Base-by-base conservation (phyloP, 2,888 invertebrate genomes). In the Ametastegia equiseti region DNA sequence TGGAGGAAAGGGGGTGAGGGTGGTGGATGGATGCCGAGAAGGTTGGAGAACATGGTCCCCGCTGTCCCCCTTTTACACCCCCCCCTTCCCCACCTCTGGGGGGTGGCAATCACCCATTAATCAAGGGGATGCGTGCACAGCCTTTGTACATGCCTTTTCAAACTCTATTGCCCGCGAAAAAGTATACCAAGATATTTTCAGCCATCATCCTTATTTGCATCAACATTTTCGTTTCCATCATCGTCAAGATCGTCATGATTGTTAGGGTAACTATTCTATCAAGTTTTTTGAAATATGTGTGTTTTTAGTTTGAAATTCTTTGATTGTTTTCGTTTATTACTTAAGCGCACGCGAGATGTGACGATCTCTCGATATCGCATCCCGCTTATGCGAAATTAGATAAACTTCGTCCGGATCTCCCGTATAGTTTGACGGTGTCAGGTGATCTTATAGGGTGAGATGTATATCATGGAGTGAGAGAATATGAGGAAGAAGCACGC, bases 61-160 rank as follows among this genome's bases (percentile, higher is more conserved):
- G n/a, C 75, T n/a, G 36, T 36, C 54, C 42, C 63, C 57, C 77
- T 27, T 80, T n/a, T n/a, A n/a, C n/a, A n/a, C n/a, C n/a, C n/a
- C n/a, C n/a, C n/a, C n/a, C n/a, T n/a, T n/a, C n/a, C n/a, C n/a
- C n/a, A n/a, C n/a, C n/a, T n/a, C n/a, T n/a, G 67, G 82, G 81
- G 80, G 80, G 80, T 82, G 85, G 85, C 85, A 85, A 87, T 86
- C 86, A 86, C 84, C 85, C 86, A 88, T 88, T 88, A 87, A 88
- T 87, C 87, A 86, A 86, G 85, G 81, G 84, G 83, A 84, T 85
- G 84, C 83, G 83, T 83, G 82, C 80, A 63, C 71, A 63, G 78
- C 78, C 78, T 78, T 78, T 78, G 78, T 78, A 78, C 78, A 78
- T 42, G 57, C 63, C 78, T 78, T 78, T 78, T 78, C 78, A 78